Evolutionary conservation across 2,888 invertebrate species (phyloP).

Genomic region (Crocallis elinguaria): DNA sequence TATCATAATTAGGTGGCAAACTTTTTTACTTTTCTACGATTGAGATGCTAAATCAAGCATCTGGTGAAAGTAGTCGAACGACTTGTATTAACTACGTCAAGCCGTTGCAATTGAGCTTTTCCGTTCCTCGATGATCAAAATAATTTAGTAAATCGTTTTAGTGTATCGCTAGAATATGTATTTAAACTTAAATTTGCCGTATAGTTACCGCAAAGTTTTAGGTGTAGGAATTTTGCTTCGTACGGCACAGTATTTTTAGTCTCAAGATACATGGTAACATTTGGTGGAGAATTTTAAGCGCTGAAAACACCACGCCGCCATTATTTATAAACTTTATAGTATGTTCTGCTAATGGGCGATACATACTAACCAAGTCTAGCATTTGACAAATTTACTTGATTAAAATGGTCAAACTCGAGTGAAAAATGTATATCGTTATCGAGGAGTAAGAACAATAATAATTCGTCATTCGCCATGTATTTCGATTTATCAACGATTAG

Average conservation of each 20-base stretch:
- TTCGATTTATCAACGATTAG: constrained; percentile 13
- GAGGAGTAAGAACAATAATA: no score
- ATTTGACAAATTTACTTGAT: no score
- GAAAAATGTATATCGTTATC: not conserved
- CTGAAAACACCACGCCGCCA: no score
- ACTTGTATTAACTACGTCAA: not conserved
- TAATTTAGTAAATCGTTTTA: not conserved
- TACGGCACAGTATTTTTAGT: not conserved
- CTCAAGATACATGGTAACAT: not conserved
- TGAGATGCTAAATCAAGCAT: not conserved
- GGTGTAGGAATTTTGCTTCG: not conserved
- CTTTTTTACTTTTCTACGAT: constrained; percentile 1
- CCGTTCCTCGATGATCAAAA: not conserved
- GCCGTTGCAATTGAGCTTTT: not conserved
- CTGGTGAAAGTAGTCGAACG: no score
- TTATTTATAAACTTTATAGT: no score
- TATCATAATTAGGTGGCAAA: not conserved
- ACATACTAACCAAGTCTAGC: no score
- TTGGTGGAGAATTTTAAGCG: not conserved
- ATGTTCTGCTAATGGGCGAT: no score
- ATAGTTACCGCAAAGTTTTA: no score
- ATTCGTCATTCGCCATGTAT: no score
- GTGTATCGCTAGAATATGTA: not conserved
- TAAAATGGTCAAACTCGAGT: not conserved
- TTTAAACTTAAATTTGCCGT: no score